Base-by-base conservation (phyloP, 2,797 vertebrate genomes). In the Cynodonichthys magdalenae region DNA sequence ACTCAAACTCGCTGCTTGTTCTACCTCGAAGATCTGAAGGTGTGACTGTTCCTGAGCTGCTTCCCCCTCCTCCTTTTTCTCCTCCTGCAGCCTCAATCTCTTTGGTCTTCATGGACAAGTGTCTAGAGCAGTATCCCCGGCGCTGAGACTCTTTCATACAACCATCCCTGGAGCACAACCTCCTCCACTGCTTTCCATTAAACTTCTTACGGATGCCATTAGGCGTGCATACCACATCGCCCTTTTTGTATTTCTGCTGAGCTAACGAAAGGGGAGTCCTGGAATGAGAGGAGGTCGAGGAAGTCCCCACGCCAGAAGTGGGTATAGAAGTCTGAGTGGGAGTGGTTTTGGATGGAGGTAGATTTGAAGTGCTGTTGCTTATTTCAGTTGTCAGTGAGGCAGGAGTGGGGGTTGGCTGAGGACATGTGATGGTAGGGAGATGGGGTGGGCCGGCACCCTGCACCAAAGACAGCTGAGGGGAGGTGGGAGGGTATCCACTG, bases 101-200 rank as follows among this genome's bases (percentile, higher is more conserved):
- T 86, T 96, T 96, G 88, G 93, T 95, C 79, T 95, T 93, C 95
- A 96, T 96, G 66, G 96, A 97, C 64, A 97, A 87, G 77, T 97
- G 96, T 61, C 96, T 90, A 0, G 96, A 97, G 81, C 96, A 97
- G 89, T 96, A 96, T 9, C 96, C 96, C 2, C 96, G 89, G 1
- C 96, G 92, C 81, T 97, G 96, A 0, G 96, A 96, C 88, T 97
- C 96, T 84, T 97, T 96, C 95, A 96, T 96, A 64, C 96, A 97
- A 68, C 95, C 93, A 1, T 97, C 95, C 17, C 95, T 91, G 0
- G 96, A 97, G 87, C 96, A 97, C 52, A 97, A 87, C 20, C 96
- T 91, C n/a, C 96, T 90, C 96, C 96, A 97, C 64, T 97, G 96
- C 86, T 97, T 97, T 20, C 96, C 96, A 0, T 97, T 97, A 73